These are phyloP conservation scores for Morus bassanus DNA, from an alignment of 2,797 vertebrate species.

Conservation along the genomic window DNA sequence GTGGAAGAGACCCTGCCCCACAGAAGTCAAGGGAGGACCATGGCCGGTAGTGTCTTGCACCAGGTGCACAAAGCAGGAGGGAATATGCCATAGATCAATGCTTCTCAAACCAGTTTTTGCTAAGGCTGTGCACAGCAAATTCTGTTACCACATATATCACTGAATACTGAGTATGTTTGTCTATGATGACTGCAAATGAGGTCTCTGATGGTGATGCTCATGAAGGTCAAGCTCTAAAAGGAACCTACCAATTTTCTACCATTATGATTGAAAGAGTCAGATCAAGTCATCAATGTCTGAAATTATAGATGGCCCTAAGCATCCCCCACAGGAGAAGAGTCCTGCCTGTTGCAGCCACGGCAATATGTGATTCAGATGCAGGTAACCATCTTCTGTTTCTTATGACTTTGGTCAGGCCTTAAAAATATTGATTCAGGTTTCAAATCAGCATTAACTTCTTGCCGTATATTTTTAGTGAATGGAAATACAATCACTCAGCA, in stretches of 20 bases:
- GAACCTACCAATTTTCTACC: neutral
- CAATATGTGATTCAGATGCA: neutral
- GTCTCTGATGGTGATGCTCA: neutral
- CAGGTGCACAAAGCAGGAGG: neutral
- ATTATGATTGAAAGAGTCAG: neutral
- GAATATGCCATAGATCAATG: neutral
- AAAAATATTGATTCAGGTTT: constrained; percentile 22
- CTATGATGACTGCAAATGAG: neutral
- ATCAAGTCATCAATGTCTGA: neutral
- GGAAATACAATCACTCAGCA: neutral
- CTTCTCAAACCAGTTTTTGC: neutral
- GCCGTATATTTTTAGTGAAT: neutral
- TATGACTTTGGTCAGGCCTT: neutral
- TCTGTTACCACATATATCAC: neutral
- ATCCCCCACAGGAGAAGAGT: neutral
- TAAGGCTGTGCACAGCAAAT: neutral
- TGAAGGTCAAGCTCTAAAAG: neutral
- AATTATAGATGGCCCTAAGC: neutral
- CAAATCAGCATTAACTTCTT: neutral
- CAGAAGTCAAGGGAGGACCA: neutral
- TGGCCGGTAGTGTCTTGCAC: neutral
- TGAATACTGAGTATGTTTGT: neutral
- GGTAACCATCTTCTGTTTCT: neutral
- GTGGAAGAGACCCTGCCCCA: neutral
- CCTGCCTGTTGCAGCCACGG: neutral